Evolutionary conservation across 2,797 vertebrate genomes (phyloP).

Genomic region (Scyliorhinus canicula): DNA sequence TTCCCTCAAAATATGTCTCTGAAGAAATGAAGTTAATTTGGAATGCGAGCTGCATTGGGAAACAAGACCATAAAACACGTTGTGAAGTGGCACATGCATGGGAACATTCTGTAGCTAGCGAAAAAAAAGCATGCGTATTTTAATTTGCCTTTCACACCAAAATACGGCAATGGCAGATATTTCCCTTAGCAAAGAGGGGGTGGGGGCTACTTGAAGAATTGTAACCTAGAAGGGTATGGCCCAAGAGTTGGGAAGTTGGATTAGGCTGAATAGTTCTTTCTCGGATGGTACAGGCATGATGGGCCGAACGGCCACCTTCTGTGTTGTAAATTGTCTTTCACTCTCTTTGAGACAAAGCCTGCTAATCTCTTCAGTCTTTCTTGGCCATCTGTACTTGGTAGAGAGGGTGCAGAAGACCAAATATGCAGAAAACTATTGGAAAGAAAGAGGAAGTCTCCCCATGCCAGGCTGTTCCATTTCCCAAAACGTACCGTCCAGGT

Average conservation of each 20-base stretch:
- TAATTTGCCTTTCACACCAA: not conserved
- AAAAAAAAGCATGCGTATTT: not conserved
- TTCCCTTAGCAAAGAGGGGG: not conserved
- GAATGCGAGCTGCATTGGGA: not conserved
- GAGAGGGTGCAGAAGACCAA: not conserved
- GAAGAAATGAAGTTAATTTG: not conserved
- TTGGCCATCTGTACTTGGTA: not conserved
- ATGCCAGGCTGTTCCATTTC: not conserved
- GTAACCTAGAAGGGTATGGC: not conserved
- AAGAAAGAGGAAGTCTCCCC: not conserved
- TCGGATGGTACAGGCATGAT: not conserved
- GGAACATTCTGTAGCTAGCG: not conserved
- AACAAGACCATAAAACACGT: not conserved
- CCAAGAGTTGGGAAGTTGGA: not conserved
- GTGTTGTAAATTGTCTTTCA: not conserved
- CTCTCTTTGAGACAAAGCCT: not conserved
- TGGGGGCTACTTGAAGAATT: not conserved
- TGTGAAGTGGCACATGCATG: not conserved
- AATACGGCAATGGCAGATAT: not conserved
- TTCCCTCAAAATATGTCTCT: no score
- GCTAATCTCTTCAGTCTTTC: not conserved
- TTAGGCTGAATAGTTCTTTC: not conserved
- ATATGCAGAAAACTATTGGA: not conserved
- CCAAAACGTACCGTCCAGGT: slow-evolving; percentile 81
- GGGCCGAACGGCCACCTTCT: not conserved